Base-by-base conservation (phyloP, 2,113 vertebrate genomes). In the Syrmaticus mikado region DNA sequence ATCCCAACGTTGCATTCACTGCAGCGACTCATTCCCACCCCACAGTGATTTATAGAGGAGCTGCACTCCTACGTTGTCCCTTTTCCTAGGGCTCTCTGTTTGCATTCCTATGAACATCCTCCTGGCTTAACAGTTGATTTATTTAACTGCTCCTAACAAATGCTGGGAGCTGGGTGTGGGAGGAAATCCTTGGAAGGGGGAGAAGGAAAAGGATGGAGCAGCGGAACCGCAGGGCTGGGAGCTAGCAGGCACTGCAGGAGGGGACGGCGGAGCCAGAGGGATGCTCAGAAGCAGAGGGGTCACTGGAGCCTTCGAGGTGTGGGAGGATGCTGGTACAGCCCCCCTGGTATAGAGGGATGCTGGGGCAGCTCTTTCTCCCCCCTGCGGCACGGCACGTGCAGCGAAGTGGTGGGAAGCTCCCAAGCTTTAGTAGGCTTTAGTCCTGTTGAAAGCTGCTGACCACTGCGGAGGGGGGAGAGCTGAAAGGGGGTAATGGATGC, bases 391-490 rank as follows among this genome's bases (percentile, higher is more conserved):
- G 46, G 71, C 82, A 73, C 83, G 36, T 90, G 91, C 91, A 86
- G 89, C 27, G 4, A 58, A 87, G 50, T 45, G 74, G 36, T 73
- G 7, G 61, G 71, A 27, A 61, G 43, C 73, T 95, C 85, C 58
- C 20, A 96, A 96, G 91, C 93, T 96, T 83, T 77, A 82, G 72
- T 55, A 76, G 82, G 87, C 30, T 86, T 96, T 96, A 95, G 94
- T 94, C 85, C 94, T 95, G 94, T 93, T 96, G 92, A 94, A 93
- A 97, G 95, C 95, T 85, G 86, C 40, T 41, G 92, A 94, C 95
- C 91, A 3, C 87, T 0, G 2, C 36, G 57, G 34, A 16, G 34
- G 55, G 74, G 90, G 87, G 90, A 93, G 86, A 94, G 94, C 83
- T 58, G 91, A 34, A 45, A 62, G 50, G 50, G 22, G 13, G 48